These are phyloP conservation scores for Drosophila tropicalis DNA, from an alignment of 1,140 invertebrate species.

Conservation along the genomic window DNA sequence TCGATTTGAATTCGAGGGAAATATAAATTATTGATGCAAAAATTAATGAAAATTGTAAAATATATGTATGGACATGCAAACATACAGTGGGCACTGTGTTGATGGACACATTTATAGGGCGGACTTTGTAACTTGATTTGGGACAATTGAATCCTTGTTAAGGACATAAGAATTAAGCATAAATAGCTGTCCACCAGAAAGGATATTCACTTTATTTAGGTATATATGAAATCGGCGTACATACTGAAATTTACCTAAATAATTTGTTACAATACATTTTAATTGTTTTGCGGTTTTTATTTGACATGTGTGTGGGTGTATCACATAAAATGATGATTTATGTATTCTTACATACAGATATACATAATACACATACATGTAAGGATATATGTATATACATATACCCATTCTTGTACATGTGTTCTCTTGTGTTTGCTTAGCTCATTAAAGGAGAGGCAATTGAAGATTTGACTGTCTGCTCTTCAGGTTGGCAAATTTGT, in stretches of 20 bases:
- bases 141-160: too few species aligned
- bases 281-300: slow-evolving; percentile 11
- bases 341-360: background rate
- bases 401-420: background rate
- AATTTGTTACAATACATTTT: slow-evolving; percentile 14
- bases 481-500: slow-evolving; percentile 51
- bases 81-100: background rate
- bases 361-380: background rate
- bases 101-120: background rate
- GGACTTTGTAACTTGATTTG: background rate
- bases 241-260: background rate
- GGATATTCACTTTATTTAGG: too few species aligned
- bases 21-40: too few species aligned
- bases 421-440: slow-evolving; percentile 5
- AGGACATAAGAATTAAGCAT: too few species aligned
- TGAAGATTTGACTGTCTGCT: slow-evolving; percentile 27
- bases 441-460: slow-evolving; percentile 17
- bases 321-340: slow-evolving; percentile 17
- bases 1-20: too few species aligned
- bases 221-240: background rate
- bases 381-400: background rate
- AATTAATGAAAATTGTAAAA: background rate
- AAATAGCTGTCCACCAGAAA: too few species aligned
- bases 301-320: slow-evolving; percentile 3
- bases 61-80: background rate